phyloP scores from a whole-genome alignment of 2,888 invertebrate genomes.

The Thyatira batis region DNA sequence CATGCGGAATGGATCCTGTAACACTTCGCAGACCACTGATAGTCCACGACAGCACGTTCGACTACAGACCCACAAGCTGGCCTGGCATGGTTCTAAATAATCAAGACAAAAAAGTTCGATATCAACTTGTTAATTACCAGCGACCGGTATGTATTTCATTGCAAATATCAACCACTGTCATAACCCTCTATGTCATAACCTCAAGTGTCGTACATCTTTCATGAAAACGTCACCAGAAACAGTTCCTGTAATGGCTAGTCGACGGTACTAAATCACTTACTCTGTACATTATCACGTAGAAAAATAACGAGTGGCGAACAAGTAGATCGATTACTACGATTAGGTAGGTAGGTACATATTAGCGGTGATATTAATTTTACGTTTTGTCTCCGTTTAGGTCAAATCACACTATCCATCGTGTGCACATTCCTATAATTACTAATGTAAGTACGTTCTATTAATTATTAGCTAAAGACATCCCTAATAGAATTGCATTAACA shows the following conservation, averaged over 20 bases:
- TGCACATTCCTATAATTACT: constrained; percentile 54
- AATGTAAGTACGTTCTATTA: constrained; percentile 10
- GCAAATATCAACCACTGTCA: too few relatives aligned
- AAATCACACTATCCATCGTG: constrained; percentile 64
- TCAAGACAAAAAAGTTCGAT: constrained; percentile 73
- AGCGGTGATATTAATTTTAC: constrained; percentile 7
- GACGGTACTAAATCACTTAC: too few relatives aligned
- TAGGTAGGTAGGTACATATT: too few relatives aligned
- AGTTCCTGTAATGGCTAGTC: too few relatives aligned
- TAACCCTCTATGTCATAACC: too few relatives aligned
- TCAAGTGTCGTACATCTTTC: too few relatives aligned
- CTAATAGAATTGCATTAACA: too few relatives aligned
- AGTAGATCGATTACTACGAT: too few relatives aligned
- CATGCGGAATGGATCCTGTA: constrained; percentile 69
- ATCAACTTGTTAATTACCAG: constrained; percentile 69
- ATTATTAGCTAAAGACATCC: neutral
- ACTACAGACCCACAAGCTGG: constrained; percentile 72
- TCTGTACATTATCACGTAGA: too few relatives aligned
- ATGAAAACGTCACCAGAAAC: too few relatives aligned
- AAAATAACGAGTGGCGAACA: too few relatives aligned
- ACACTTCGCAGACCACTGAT: constrained; percentile 69
- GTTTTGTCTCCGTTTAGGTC: constrained; percentile 43
- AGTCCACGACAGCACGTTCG: constrained; percentile 74
- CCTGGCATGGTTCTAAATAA: constrained; percentile 72
- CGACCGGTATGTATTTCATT: constrained; percentile 60